Evolutionary conservation across 2,888 invertebrate genomes (phyloP).

Genomic region (Andrena bucephala): DNA sequence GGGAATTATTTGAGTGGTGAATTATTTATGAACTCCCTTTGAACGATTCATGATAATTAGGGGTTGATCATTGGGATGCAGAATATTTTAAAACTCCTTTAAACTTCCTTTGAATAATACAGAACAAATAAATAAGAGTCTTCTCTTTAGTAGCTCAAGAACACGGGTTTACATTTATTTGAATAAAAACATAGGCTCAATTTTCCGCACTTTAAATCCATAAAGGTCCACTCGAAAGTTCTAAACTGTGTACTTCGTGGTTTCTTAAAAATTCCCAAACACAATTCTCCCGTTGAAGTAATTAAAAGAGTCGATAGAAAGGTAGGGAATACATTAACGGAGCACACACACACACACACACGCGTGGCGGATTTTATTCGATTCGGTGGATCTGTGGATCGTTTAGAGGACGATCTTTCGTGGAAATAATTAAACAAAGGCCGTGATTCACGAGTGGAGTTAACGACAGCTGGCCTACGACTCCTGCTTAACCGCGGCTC

Average conservation of each 20-base stretch:
- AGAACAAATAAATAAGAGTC: too few relatives aligned
- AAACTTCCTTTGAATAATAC: too few relatives aligned
- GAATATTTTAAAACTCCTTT: too few relatives aligned
- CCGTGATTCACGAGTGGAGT: slow-evolving; percentile 23
- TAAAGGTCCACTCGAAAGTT: too few relatives aligned
- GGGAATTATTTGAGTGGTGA: too few relatives aligned
- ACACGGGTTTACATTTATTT: too few relatives aligned
- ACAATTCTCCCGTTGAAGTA: background rate
- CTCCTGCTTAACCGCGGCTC: slow-evolving; percentile 50
- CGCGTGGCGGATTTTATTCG: background rate
- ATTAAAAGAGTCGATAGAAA: background rate
- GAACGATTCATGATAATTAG: too few relatives aligned
- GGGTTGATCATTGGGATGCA: too few relatives aligned
- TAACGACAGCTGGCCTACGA: slow-evolving; percentile 32
- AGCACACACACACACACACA: background rate
- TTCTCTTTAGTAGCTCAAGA: too few relatives aligned
- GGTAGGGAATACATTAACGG: background rate
- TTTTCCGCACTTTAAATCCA: too few relatives aligned
- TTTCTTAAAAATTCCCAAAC: background rate
- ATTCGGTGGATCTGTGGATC: background rate
- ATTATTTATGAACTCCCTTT: too few relatives aligned
- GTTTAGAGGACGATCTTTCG: background rate
- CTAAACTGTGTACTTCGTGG: background rate
- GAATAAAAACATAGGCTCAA: too few relatives aligned
- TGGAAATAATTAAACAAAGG: slow-evolving; percentile 28